Percentiles rank a stretch among this genome's conserved stretches.
These are phyloP conservation scores for Hemitrygon akajei DNA, from an alignment of 2,797 vertebrate species.

Conservation along the genomic window DNA sequence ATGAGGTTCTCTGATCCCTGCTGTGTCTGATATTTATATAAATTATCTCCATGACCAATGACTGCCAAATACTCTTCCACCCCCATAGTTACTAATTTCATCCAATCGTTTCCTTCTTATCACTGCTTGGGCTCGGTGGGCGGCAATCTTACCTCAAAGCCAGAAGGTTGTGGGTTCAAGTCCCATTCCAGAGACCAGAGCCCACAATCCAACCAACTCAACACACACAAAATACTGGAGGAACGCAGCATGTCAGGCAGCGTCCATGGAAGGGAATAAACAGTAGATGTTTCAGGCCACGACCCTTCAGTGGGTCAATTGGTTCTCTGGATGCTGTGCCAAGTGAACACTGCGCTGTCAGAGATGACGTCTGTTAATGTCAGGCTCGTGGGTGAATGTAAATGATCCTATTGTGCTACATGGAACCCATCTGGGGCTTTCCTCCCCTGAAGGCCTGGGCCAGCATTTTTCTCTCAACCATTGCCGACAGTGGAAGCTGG, in stretches of 20 bases:
- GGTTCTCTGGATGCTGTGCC: neutral
- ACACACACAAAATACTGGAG: too few relatives aligned
- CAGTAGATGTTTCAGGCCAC: too few relatives aligned
- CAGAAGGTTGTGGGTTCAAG: neutral
- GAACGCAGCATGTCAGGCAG: too few relatives aligned
- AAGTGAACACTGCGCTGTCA: neutral
- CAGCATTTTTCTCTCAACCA: neutral
- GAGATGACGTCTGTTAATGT: neutral
- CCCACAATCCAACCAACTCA: neutral
- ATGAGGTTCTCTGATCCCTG: neutral
- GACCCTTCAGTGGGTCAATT: too few relatives aligned
- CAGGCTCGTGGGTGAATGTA: neutral
- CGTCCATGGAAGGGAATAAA: too few relatives aligned
- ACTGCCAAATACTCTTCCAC: neutral
- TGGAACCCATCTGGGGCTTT: neutral
- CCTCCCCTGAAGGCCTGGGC: neutral
- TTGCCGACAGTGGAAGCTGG: neutral
- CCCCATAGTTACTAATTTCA: neutral
- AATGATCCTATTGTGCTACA: neutral
- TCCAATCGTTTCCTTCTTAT: neutral
- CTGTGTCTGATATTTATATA: neutral
- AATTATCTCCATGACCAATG: neutral
- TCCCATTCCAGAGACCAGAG: neutral
- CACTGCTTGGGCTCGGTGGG: neutral
- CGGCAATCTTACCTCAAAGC: neutral